A percentile compares a stretch with the other conserved stretches of the same genome.
phyloP scores from a whole-genome alignment of 2,888 invertebrate species.

The Steinernema carpocapsae region DNA sequence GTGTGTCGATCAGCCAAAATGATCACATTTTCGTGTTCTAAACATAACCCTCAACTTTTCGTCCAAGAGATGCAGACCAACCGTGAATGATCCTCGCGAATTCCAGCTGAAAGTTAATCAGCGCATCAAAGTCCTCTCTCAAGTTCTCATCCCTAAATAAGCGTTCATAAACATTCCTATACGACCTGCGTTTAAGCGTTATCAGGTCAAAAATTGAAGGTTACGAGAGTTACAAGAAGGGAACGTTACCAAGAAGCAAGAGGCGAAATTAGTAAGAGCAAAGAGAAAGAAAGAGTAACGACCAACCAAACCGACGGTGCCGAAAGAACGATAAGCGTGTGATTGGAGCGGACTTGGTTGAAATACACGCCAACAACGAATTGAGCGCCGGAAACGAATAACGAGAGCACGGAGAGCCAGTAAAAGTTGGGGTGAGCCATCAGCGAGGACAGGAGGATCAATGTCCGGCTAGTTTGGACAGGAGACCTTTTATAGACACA shows the following conservation, averaged over 20 bases:
- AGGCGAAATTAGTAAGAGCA: not conserved
- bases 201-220: no score
- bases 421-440: not conserved
- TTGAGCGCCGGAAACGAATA: not conserved
- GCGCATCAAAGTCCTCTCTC: slow-evolving; percentile 47
- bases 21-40: slow-evolving; percentile 58
- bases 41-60: not conserved
- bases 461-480: slow-evolving; percentile 34
- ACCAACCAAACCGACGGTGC: slow-evolving; percentile 58
- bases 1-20: slow-evolving; percentile 59
- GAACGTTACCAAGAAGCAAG: not conserved
- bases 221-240: slow-evolving; percentile 27
- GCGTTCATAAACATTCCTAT: not conserved
- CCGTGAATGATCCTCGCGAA: slow-evolving; percentile 51
- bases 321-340: slow-evolving; percentile 53
- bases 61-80: not conserved
- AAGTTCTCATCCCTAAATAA: slow-evolving; percentile 55
- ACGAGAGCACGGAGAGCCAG: slow-evolving; percentile 8
- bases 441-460: slow-evolving; percentile 6
- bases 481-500: slow-evolving; percentile 28
- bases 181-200: no score
- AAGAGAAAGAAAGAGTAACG: slow-evolving; percentile 11
- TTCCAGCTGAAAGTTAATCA: slow-evolving; percentile 56
- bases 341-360: slow-evolving; percentile 36
- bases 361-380: slow-evolving; percentile 26